A percentile compares a stretch with the other conserved stretches of the same genome.
These are phyloP conservation scores for Phortica okadai DNA, from an alignment of 2,888 invertebrate species.

Conservation along the genomic window DNA sequence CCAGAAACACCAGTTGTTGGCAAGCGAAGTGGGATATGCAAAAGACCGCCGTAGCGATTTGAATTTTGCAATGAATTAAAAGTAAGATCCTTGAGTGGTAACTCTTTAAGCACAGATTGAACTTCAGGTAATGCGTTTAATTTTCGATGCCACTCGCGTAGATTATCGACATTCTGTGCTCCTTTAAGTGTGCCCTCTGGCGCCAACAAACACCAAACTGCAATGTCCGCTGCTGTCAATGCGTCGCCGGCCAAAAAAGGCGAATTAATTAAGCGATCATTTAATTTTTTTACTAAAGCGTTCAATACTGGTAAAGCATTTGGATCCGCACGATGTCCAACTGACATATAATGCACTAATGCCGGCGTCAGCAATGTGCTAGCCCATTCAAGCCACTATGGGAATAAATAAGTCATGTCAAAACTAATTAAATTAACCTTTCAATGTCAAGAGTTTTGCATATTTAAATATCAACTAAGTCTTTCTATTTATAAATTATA, in stretches of 20 bases:
- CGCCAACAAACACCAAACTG: conserved; percentile 85
- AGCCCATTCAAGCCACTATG: conserved; percentile 83
- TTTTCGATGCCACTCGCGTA: conserved; percentile 81
- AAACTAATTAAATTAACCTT: conserved; percentile 32
- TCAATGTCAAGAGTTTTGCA: conserved; percentile 23
- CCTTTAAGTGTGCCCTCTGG: conserved; percentile 82
- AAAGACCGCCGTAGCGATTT: conserved; percentile 77
- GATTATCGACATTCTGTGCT: conserved; percentile 77
- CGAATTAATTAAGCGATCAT: conserved; percentile 78
- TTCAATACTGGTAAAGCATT: conserved; percentile 80
- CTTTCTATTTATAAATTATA: not conserved
- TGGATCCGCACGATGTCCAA: conserved; percentile 78
- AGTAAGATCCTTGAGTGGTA: conserved; percentile 70
- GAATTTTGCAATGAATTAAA: conserved; percentile 76
- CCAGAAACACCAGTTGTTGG: conserved; percentile 64
- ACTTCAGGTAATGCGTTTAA: conserved; percentile 79
- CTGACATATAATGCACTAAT: conserved; percentile 78
- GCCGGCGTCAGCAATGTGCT: conserved; percentile 80
- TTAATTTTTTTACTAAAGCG: conserved; percentile 79
- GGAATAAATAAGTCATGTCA: conserved; percentile 29
- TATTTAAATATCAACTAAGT: not conserved
- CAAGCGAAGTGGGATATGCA: conserved; percentile 76
- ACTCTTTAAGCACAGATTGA: conserved; percentile 76
- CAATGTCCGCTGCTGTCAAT: conserved; percentile 83
- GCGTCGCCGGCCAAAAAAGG: conserved; percentile 80